A percentile compares a stretch with the other conserved stretches of the same genome.
phyloP scores from a whole-genome alignment of 1,140 invertebrate genomes.

The Drosophila sucinea region DNA sequence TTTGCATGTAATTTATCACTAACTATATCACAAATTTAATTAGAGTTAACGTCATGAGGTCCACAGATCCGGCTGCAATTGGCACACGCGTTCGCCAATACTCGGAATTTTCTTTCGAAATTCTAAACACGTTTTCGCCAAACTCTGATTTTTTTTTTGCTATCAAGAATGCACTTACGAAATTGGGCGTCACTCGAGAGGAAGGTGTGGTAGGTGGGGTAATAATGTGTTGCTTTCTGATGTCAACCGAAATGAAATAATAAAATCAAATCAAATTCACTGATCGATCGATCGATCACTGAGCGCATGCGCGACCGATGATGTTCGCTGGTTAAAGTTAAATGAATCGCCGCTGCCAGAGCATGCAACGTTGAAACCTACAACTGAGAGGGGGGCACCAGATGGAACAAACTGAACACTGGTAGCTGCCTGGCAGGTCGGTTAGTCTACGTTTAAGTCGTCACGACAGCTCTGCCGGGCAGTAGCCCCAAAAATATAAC shows the following conservation, averaged over 20 bases:
- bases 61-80: conserved; percentile 32
- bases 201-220: background rate
- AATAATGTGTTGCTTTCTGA: conserved; percentile 7
- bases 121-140: conserved; percentile 68
- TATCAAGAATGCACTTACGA: conserved; percentile 66
- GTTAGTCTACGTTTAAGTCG: conserved; percentile 58
- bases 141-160: conserved; percentile 9
- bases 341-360: conserved; percentile 61
- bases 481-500: conserved; percentile 23
- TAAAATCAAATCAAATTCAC: conserved; percentile 11
- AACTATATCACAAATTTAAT: background rate
- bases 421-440: conserved; percentile 60
- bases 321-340: conserved; percentile 59
- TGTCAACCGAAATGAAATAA: conserved; percentile 12
- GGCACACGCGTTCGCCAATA: conserved; percentile 15
- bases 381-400: conserved; percentile 9
- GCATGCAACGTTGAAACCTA: conserved; percentile 65
- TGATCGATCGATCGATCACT: conserved; percentile 27
- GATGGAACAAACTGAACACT: conserved; percentile 34
- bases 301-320: conserved; percentile 71
- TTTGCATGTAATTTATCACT: conserved; percentile 4
- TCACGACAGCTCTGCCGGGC: conserved; percentile 38
- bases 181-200: conserved; percentile 31
- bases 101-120: conserved; percentile 50
- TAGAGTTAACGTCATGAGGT: background rate